Conservation (phyloP, 1,140 invertebrate species). For the Apis laboriosa region DNA sequence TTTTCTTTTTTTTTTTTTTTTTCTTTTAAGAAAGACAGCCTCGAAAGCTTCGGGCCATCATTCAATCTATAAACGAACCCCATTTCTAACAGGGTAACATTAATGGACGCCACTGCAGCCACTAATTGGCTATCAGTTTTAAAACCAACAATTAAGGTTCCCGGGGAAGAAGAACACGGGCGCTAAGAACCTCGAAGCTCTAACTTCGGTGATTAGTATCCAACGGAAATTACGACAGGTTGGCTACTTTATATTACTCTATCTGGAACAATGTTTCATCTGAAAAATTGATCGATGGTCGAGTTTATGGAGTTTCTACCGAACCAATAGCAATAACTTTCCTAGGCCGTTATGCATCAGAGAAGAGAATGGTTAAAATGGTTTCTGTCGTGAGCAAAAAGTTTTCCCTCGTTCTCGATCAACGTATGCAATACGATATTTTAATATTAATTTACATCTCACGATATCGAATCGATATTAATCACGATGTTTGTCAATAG, state of each 20-base stretch:
- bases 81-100: constrained; percentile 15
- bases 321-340: background rate
- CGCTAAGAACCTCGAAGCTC: too few species aligned
- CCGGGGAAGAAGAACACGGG: too few species aligned
- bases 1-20: too few species aligned
- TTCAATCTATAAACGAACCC: background rate
- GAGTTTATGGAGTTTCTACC: background rate
- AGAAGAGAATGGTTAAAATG: background rate
- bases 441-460: background rate
- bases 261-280: constrained; percentile 8
- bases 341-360: background rate
- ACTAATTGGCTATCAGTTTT: constrained; percentile 31
- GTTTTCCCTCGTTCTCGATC: too few species aligned
- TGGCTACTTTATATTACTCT: background rate
- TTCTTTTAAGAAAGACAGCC: too few species aligned
- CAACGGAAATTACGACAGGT: background rate
- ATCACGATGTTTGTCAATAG: constrained; percentile 13
- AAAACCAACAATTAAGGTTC: constrained; percentile 23
- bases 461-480: background rate
- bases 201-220: background rate
- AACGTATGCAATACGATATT: background rate
- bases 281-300: background rate
- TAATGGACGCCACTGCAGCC: background rate
- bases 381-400: background rate
- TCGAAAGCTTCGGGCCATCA: background rate